phyloP scores from a whole-genome alignment of 2,797 vertebrate species.

The Falco rusticolus region DNA sequence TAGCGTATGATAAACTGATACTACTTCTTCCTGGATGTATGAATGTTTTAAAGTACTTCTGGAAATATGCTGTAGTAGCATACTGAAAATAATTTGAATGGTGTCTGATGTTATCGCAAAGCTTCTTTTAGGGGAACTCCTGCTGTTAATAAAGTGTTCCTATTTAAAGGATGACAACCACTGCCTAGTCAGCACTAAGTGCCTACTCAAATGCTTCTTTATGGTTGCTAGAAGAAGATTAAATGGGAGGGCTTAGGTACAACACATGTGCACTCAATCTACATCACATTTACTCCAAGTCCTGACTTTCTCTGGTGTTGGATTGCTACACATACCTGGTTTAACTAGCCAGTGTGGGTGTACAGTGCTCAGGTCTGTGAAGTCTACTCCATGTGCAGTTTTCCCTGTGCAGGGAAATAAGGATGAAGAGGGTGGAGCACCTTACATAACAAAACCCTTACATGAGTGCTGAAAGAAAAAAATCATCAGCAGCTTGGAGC shows the following conservation, averaged over 20 bases:
- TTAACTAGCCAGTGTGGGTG: not conserved
- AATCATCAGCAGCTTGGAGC: not conserved
- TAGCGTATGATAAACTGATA: not conserved
- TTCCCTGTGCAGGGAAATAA: not conserved
- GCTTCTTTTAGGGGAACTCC: not conserved
- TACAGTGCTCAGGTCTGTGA: rapidly evolving
- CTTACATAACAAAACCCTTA: not conserved
- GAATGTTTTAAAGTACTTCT: not conserved
- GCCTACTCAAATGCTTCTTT: not conserved
- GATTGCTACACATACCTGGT: not conserved
- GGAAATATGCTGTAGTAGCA: not conserved
- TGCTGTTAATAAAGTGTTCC: not conserved
- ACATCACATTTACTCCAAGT: not conserved
- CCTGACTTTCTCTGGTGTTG: not conserved
- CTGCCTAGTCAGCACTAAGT: not conserved
- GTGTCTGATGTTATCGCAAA: not conserved
- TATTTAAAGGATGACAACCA: not conserved
- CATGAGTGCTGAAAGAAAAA: not conserved
- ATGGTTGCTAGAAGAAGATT: not conserved
- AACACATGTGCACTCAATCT: not conserved
- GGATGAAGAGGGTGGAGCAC: not conserved
- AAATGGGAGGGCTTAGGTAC: not conserved
- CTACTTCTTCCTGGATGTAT: not conserved
- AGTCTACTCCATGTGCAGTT: not conserved
- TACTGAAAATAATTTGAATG: not conserved